These are phyloP conservation scores for Spilarctia lutea DNA, from an alignment of 2,888 invertebrate species.

Conservation along the genomic window DNA sequence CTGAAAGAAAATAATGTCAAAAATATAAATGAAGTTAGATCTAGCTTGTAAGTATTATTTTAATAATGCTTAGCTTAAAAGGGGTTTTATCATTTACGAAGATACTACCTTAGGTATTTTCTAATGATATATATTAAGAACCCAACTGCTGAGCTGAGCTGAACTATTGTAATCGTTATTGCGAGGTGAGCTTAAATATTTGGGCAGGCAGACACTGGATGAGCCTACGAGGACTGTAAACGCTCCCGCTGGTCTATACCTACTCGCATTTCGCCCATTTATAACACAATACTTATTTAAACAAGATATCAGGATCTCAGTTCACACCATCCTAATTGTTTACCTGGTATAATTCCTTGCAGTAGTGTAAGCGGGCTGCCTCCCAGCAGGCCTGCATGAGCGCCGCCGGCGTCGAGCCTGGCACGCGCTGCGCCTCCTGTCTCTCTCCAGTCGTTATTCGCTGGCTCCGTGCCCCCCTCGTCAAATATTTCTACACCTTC, in stretches of 20 bases:
- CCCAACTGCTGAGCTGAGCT: background rate
- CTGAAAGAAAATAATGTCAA: conserved; percentile 76
- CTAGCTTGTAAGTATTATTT: background rate
- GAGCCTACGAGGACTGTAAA: background rate
- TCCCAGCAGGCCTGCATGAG: conserved; percentile 83
- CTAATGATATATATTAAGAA: too few relatives aligned
- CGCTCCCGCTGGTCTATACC: background rate
- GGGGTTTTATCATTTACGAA: background rate
- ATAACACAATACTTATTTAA: background rate
- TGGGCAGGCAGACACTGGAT: background rate
- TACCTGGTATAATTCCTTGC: conserved; percentile 94
- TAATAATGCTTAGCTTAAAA: too few relatives aligned
- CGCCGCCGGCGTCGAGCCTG: conserved; percentile 71
- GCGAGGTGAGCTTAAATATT: background rate
- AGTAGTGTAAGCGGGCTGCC: conserved; percentile 90
- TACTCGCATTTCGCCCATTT: background rate
- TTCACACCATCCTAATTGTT: conserved; percentile 5
- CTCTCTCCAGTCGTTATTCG: conserved; percentile 49
- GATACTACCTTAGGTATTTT: background rate
- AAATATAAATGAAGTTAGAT: background rate
- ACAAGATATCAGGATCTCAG: background rate
- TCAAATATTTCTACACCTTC: conserved; percentile 73
- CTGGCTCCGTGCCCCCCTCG: conserved; percentile 42
- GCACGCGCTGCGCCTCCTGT: conserved; percentile 64
- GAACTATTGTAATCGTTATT: background rate